Base-by-base conservation (phyloP, 1,140 invertebrate genomes). In the Drosophila carrolli region DNA sequence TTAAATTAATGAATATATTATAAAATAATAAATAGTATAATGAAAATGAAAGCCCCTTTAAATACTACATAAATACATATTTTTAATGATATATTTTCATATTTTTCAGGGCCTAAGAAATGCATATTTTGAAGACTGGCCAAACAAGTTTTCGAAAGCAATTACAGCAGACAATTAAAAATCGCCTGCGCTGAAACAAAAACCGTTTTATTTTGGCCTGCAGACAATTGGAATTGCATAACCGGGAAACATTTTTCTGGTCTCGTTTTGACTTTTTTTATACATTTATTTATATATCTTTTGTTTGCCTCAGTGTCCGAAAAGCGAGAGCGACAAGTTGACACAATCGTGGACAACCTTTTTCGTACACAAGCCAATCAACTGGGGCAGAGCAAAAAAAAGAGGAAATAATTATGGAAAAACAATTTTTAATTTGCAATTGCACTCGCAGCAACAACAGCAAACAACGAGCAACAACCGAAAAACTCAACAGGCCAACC, bases 381-480 rank as follows among this genome's bases (percentile, higher is more conserved):
- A 41, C 37, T 23, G 37, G 8, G 19, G 38, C 38, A 40, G 8
- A 13, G 5, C 16, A 40, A 40, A 40, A 54, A 59, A 48, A 23
- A n/a, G 29, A n/a, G 29, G 8, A 67, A 50, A 47, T 61, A 65
- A 65, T 44, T 53, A 68, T 68, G 35, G 38, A 66, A 50, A 48
- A 44, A 65, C 47, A 53, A n/a, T 38, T 68, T 62, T 65, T 51
- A 65, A 53, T 65, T 48, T 70, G 61, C 63, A 67, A 62, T 63
- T 63, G 58, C 63, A 67, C 41, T 65, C 61, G 2, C 63, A 62
- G 46, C 57, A 48, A 56, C 23, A 51, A 11, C 44, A 32, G 14
- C 37, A 37, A 38, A 50, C 8, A 4, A 2, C 13, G 2, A 38
- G 11, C 14, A 51, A 27, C 50, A 54, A 35, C 46, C 46, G 46